A percentile compares a stretch with the other conserved stretches of the same genome.
Conservation (phyloP, 2,113 vertebrate species). For the Tetrax tetrax region DNA sequence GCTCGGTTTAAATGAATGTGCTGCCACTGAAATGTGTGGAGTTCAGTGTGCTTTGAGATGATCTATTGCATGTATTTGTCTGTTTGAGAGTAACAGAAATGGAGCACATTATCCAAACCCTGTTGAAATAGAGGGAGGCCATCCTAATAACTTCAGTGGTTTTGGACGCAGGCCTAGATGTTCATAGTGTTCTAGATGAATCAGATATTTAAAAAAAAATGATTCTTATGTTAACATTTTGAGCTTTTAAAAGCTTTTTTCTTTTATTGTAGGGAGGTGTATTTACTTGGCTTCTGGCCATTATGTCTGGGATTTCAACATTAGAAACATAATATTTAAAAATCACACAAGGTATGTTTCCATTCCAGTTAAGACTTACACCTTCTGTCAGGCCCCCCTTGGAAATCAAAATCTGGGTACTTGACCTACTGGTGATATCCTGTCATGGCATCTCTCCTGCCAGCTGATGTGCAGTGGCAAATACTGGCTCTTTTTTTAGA, state of each 20-base stretch:
- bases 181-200: slow-evolving; percentile 25
- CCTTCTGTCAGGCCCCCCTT: not conserved
- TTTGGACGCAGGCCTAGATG: slow-evolving; percentile 32
- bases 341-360: not conserved
- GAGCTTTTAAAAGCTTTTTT: slow-evolving; percentile 39
- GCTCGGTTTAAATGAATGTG: slow-evolving; percentile 50
- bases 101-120: not conserved
- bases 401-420: not conserved
- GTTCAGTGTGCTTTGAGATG: slow-evolving; percentile 49
- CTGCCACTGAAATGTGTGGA: slow-evolving; percentile 58
- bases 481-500: not conserved
- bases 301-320: not conserved
- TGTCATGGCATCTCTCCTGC: not conserved
- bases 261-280: not conserved
- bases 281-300: slow-evolving; percentile 9
- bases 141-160: not conserved
- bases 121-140: slow-evolving; percentile 19
- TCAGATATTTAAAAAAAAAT: not conserved
- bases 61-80: slow-evolving; percentile 29
- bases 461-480: not conserved
- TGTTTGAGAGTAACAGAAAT: slow-evolving; percentile 4
- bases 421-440: not conserved
- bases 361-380: not conserved
- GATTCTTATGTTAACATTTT: slow-evolving; percentile 15
- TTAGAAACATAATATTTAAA: slow-evolving; percentile 28